Conservation (phyloP, 2,113 vertebrate species). For the Syrmaticus mikado region DNA sequence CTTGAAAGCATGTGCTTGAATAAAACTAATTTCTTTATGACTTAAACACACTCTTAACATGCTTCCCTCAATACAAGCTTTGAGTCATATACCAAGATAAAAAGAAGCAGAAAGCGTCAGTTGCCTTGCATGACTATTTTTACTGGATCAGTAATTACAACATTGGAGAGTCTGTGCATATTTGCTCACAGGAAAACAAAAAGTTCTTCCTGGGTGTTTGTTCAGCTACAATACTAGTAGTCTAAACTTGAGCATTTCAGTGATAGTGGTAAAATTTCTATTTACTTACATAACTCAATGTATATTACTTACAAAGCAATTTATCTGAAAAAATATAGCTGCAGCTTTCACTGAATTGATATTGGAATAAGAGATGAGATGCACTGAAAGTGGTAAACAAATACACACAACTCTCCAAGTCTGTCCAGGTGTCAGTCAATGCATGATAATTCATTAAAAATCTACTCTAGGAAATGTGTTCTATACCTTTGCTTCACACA, state of each 20-base stretch:
- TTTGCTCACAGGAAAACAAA: neutral
- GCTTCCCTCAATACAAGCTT: neutral
- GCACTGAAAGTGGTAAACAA: neutral
- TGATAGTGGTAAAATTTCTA: neutral
- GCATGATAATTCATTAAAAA: neutral
- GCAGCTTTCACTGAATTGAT: neutral
- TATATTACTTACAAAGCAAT: neutral
- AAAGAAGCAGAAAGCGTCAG: neutral
- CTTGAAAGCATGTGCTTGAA: neutral
- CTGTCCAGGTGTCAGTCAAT: neutral
- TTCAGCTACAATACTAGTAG: neutral
- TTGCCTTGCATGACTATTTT: neutral
- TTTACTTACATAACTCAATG: neutral
- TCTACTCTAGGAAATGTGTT: neutral
- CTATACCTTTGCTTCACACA: neutral
- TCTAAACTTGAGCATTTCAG: neutral
- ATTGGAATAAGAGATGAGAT: neutral
- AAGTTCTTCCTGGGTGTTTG: neutral
- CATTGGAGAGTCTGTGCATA: neutral
- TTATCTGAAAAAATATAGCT: neutral
- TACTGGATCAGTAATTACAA: neutral
- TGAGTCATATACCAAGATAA: neutral
- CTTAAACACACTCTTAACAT: neutral
- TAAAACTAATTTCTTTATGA: neutral
- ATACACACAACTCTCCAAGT: neutral